Conservation (phyloP, 2,113 vertebrate genomes). For the Rhegmatorhina hoffmannsi region DNA sequence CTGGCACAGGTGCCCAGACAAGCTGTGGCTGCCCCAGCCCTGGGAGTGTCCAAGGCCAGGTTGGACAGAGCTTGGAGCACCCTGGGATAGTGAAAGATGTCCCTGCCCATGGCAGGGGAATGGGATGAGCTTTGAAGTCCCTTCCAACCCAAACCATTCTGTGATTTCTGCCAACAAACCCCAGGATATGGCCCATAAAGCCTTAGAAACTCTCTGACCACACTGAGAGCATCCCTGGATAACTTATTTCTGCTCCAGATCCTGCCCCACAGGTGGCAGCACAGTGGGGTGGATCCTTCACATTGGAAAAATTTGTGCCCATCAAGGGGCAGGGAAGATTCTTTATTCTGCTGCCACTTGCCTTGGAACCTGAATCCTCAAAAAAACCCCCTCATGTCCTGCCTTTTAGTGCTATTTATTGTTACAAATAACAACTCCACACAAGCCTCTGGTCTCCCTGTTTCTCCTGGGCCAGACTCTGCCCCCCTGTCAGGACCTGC, state of each 20-base stretch:
- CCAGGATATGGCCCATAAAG: neutral
- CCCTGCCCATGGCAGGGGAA: neutral
- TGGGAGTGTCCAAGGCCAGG: neutral
- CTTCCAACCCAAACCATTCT: neutral
- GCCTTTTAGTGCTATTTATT: neutral
- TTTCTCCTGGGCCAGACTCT: neutral
- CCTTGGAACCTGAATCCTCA: neutral
- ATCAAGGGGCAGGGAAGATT: neutral
- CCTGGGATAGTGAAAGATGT: neutral
- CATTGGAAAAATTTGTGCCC: neutral
- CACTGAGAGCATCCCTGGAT: neutral
- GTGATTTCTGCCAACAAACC: neutral
- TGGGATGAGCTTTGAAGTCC: neutral
- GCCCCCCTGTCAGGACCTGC: neutral
- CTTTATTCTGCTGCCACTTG: neutral
- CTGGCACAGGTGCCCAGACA: neutral
- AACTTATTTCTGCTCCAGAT: neutral
- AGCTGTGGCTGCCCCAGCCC: neutral
- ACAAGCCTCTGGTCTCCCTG: neutral
- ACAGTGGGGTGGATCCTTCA: neutral
- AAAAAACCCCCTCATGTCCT: fast-evolving
- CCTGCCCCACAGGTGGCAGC: neutral
- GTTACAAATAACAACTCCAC: neutral
- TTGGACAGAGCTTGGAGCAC: neutral
- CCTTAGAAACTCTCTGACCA: neutral